Percentiles rank a stretch among this genome's conserved stretches.
Evolutionary conservation across 2,113 vertebrate genomes (phyloP).

Genomic region (Podarcis raffonei): DNA sequence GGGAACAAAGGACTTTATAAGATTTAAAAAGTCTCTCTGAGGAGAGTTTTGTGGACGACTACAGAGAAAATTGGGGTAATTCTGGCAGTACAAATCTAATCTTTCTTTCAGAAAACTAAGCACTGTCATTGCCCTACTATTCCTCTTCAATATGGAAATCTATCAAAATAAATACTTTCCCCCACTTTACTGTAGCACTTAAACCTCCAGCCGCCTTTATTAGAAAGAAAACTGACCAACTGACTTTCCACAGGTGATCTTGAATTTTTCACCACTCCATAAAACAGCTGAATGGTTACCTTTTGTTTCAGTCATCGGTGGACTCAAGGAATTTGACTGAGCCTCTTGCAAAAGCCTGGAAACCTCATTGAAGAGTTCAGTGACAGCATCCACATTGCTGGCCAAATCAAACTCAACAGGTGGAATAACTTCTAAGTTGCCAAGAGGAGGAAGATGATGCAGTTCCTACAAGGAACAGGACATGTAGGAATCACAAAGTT

Average conservation of each 20-base stretch:
- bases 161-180: background rate
- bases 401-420: constrained; percentile 68
- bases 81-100: background rate
- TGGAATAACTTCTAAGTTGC: constrained; percentile 50
- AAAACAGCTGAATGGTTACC: constrained; percentile 68
- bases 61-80: background rate
- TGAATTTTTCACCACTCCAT: background rate
- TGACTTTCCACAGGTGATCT: background rate
- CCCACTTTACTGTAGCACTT: background rate
- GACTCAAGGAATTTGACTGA: constrained; percentile 54
- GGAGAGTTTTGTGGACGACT: background rate
- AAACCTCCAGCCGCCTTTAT: background rate
- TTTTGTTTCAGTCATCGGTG: background rate
- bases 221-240: background rate
- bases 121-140: too few relatives aligned
- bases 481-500: background rate
- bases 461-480: constrained; percentile 67
- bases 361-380: constrained; percentile 73
- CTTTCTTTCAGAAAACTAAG: background rate
- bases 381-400: constrained; percentile 60
- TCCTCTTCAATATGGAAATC: background rate
- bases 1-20: background rate
- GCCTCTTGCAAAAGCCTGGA: constrained; percentile 81
- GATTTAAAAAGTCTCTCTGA: background rate
- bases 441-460: constrained; percentile 67